Conservation (phyloP, 2,888 invertebrate species). For the Scrobipalpa costella region DNA sequence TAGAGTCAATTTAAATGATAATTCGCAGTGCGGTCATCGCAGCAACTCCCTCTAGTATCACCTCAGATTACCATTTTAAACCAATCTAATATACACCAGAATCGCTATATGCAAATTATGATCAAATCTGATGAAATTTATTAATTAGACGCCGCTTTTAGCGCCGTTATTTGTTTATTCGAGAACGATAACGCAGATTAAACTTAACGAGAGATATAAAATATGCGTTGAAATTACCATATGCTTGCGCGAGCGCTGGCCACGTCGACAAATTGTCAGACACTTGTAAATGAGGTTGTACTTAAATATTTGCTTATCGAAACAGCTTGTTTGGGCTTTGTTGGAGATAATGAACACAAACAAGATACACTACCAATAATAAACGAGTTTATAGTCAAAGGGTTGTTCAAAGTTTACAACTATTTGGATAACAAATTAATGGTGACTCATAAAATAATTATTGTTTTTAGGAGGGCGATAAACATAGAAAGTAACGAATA, state of each 20-base stretch:
- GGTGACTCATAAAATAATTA: conserved; percentile 15
- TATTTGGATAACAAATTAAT: conserved; percentile 8
- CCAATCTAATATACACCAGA: conserved; percentile 1
- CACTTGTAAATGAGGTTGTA: conserved; percentile 28
- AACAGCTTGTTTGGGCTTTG: conserved; percentile 12
- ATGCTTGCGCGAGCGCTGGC: conserved; percentile 48
- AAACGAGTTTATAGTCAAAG: not conserved
- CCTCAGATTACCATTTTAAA: conserved; percentile 1
- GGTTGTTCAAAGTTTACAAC: conserved; percentile 5
- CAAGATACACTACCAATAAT: not conserved
- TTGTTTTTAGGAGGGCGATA: not conserved
- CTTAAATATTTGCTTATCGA: conserved; percentile 29
- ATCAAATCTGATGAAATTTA: conserved; percentile 64
- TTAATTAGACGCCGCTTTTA: conserved; percentile 68
- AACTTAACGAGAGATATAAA: conserved; percentile 55
- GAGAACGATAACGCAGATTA: conserved; percentile 63
- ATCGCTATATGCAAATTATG: conserved; percentile 54
- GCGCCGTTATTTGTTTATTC: conserved; percentile 71
- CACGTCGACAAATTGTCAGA: conserved; percentile 34
- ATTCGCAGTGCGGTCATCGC: not conserved
- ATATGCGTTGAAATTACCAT: conserved; percentile 50
- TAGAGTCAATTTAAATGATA: conserved; percentile 18
- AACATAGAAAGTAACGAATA: conserved; percentile 30
- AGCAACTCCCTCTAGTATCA: not conserved
- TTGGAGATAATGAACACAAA: conserved; percentile 1